These are phyloP conservation scores for Darevskia mixta DNA, from an alignment of 2,797 vertebrate genomes.

Conservation along the genomic window DNA sequence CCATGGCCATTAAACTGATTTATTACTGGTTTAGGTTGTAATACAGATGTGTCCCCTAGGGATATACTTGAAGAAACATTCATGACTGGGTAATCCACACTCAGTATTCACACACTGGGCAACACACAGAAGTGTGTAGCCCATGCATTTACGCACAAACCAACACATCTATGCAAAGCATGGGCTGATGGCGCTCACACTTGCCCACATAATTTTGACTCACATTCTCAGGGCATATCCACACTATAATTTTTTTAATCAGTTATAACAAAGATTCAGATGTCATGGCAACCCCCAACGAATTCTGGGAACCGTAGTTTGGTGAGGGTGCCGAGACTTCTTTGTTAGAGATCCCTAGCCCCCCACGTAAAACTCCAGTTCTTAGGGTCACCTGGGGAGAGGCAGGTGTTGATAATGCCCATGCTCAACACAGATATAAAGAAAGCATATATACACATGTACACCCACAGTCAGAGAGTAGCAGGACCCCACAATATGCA, in stretches of 20 bases:
- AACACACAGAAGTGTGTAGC: slow-evolving; percentile 4
- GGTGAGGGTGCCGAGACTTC: background rate
- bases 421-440: background rate
- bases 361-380: background rate
- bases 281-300: background rate
- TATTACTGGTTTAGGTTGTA: background rate
- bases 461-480: background rate
- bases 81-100: background rate
- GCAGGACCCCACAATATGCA: background rate
- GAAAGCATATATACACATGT: background rate
- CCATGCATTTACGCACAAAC: slow-evolving; percentile 30
- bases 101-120: background rate
- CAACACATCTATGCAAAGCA: slow-evolving; percentile 32
- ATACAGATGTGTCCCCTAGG: background rate
- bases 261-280: background rate
- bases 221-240: background rate
- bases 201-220: background rate
- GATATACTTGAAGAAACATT: slow-evolving; percentile 19
- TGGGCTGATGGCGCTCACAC: background rate
- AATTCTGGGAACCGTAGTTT: background rate
- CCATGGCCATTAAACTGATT: background rate
- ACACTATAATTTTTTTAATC: background rate
- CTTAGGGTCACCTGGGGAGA: background rate
- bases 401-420: background rate
- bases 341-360: background rate